A percentile compares a stretch with the other conserved stretches of the same genome.
Conservation (phyloP, 2,888 invertebrate genomes). For the Helleia helle region DNA sequence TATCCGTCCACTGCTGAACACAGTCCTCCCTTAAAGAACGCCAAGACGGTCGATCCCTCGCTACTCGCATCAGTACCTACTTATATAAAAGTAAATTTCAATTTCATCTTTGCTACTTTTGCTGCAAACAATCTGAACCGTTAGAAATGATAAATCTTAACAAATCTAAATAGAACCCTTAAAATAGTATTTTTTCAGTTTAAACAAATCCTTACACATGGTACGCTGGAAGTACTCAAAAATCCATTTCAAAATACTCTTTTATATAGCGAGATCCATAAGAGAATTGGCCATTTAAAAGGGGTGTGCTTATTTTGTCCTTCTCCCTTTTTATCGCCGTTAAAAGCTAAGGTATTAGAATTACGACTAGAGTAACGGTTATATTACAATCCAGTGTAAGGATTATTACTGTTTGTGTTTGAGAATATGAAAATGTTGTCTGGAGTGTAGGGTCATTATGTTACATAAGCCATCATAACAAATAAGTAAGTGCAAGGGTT, state of each 20-base stretch:
- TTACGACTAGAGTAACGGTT: slow-evolving; percentile 38
- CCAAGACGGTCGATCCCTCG: too few relatives aligned
- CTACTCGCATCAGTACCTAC: too few relatives aligned
- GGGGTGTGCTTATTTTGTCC: slow-evolving; percentile 43
- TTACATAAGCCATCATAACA: neutral
- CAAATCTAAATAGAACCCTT: too few relatives aligned
- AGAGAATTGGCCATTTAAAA: slow-evolving; percentile 43
- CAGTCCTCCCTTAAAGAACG: too few relatives aligned
- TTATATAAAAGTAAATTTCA: too few relatives aligned
- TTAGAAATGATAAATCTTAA: too few relatives aligned
- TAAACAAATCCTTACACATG: slow-evolving; percentile 40
- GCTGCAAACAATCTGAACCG: too few relatives aligned
- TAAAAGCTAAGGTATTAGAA: slow-evolving; percentile 38
- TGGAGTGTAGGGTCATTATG: neutral
- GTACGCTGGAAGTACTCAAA: slow-evolving; percentile 67
- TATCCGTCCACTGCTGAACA: too few relatives aligned
- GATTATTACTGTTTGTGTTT: slow-evolving; percentile 29
- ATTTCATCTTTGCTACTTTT: too few relatives aligned
- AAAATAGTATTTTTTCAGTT: too few relatives aligned
- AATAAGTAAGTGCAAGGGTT: neutral
- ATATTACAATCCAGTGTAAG: slow-evolving; percentile 41
- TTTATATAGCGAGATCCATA: slow-evolving; percentile 42
- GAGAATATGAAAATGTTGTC: slow-evolving; percentile 9
- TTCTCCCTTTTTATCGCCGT: slow-evolving; percentile 26
- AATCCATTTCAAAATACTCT: slow-evolving; percentile 70